Base-by-base conservation (phyloP, 2,888 invertebrate species). In the Drosophila algonquin region DNA sequence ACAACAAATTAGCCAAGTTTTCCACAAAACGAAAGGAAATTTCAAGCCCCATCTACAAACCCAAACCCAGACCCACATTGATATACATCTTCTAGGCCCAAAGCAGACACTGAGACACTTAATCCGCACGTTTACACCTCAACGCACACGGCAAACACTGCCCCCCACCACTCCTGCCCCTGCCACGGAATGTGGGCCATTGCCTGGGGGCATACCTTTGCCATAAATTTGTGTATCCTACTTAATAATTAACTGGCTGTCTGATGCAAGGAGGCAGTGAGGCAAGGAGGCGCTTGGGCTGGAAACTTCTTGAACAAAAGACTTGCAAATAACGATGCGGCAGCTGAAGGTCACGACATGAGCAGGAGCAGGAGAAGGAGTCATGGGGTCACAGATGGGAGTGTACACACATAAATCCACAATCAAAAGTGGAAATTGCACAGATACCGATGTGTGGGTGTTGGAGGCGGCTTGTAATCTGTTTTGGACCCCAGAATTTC, bases 111-210 rank as follows among this genome's bases (percentile, higher is more conserved):
- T 63, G 67, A 86, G 87, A 81, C 84, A 89, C 90, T 89, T 88
- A 85, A 85, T 85, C 89, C 89, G 74, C 87, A 85, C 89, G 89
- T 89, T 89, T 89, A 85, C 90, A 85, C 85, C 85, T 85, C 84
- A 86, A 62, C 76, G 84, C 77, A 87, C 89, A 88, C 71, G 82
- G 76, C 73, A 81, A 48, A 59, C 32, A 59, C 50, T 2, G 14
- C 40, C 14, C 14, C 53, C 57, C 59, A 44, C 9, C 14, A 54
- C 48, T 24, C 27, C 24, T 30, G 16, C 12, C n/a, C 16, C 32
- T 9, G 35, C 18, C 6, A 12, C 10, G 55, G 51, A n/a, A 1
- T 30, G 45, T 8, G 27, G 55, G 78, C 69, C 57, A 57, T 67
- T 50, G 50, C 76, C 78, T 47, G 62, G 32, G 35, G 62, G 74